Evolutionary conservation across 2,113 vertebrate genomes (phyloP).

Genomic region (Chaetodon trifascialis): DNA sequence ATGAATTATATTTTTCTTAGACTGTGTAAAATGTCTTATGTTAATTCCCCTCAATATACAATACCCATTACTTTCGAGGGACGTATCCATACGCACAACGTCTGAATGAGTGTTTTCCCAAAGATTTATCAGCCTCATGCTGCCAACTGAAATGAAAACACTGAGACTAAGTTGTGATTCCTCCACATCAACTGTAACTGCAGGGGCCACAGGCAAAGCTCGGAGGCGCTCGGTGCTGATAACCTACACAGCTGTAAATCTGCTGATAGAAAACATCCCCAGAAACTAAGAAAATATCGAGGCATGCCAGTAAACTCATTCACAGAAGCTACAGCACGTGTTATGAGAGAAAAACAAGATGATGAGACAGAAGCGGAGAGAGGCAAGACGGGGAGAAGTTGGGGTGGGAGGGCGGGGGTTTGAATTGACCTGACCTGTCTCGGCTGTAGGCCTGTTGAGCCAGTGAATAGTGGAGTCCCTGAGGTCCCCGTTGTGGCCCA

Average conservation of each 20-base stretch:
- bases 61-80: constrained; percentile 72
- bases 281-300: constrained; percentile 54
- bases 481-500: constrained; percentile 68
- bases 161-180: constrained; percentile 64
- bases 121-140: constrained; percentile 70
- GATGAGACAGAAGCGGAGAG: constrained; percentile 28
- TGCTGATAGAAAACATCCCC: constrained; percentile 60
- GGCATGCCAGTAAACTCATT: constrained; percentile 41
- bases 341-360: constrained; percentile 21
- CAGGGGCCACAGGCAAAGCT: constrained; percentile 70
- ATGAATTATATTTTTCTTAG: constrained; percentile 84
- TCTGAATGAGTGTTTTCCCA: constrained; percentile 74
- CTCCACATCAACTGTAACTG: constrained; percentile 65
- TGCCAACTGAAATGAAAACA: constrained; percentile 72
- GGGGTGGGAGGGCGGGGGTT: constrained; percentile 21
- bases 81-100: constrained; percentile 42
- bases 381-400: neutral
- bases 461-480: constrained; percentile 70
- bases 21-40: constrained; percentile 82
- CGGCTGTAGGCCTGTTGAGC: constrained; percentile 68
- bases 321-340: constrained; percentile 1
- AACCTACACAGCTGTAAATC: constrained; percentile 65
- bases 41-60: constrained; percentile 82
- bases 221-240: constrained; percentile 60
- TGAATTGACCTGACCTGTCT: constrained; percentile 77